Conservation (phyloP, 2,888 invertebrate genomes). For the Bedellia somnulentella region DNA sequence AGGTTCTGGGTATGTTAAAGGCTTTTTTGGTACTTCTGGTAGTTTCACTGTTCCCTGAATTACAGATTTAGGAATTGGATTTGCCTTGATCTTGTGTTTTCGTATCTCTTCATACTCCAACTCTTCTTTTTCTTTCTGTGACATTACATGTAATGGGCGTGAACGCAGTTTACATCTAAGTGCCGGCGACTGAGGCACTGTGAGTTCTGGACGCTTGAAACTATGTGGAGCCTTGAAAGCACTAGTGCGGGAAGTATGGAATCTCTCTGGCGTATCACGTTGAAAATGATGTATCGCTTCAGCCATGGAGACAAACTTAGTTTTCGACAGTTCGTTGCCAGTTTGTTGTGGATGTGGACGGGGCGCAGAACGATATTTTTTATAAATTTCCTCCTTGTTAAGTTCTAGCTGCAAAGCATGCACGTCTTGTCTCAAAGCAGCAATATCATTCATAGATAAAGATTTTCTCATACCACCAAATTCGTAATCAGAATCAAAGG, state of each 20-base stretch:
- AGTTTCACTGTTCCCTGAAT: slow-evolving; percentile 50
- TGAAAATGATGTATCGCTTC: slow-evolving; percentile 60
- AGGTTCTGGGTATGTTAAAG: slow-evolving; percentile 62
- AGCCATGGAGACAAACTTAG: slow-evolving; percentile 61
- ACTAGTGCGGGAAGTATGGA: slow-evolving; percentile 31
- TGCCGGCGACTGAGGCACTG: slow-evolving; percentile 55
- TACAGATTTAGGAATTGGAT: slow-evolving; percentile 64
- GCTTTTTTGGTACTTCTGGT: slow-evolving; percentile 55
- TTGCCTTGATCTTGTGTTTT: slow-evolving; percentile 68
- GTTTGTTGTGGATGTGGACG: slow-evolving; percentile 9
- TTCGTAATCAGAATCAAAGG: slow-evolving; percentile 24
- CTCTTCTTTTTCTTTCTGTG: slow-evolving; percentile 64
- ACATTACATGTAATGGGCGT: slow-evolving; percentile 53
- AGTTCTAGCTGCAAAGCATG: slow-evolving; percentile 17
- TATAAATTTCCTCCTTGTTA: slow-evolving; percentile 17
- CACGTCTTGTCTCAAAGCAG: slow-evolving; percentile 22
- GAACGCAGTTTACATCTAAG: slow-evolving; percentile 56
- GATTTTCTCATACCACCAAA: slow-evolving; percentile 31
- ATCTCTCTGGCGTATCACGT: slow-evolving; percentile 62
- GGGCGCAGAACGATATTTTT: slow-evolving; percentile 22
- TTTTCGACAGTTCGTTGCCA: slow-evolving; percentile 27
- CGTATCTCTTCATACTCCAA: slow-evolving; percentile 65
- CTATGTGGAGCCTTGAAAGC: slow-evolving; percentile 21
- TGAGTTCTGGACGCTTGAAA: slow-evolving; percentile 24
- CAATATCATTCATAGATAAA: slow-evolving; percentile 40